Base-by-base conservation (phyloP, 2,888 invertebrate genomes). In the Holacanthella duospinosa region DNA sequence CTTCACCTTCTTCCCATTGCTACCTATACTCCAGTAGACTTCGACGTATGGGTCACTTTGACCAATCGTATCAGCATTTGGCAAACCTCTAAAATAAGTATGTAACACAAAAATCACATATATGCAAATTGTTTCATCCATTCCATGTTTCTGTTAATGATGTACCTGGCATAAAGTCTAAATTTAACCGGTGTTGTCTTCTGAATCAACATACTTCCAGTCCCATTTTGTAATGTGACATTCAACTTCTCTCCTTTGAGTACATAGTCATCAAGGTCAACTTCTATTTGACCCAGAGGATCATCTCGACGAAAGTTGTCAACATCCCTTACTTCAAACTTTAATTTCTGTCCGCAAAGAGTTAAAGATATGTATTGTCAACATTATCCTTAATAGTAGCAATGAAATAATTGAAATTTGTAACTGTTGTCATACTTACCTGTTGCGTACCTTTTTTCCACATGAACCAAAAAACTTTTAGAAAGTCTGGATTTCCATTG, bases 21-120 rank as follows among this genome's bases (percentile, higher is more conserved):
- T 59, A 12, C 71, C 71, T 16, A 64, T 63, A 16, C 69, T 59
- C 61, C 68, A 69, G 62, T 68, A 69, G 44, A 65, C 66, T 53
- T 68, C 69, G 2, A 73, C 69, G 59, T 71, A 73, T 1, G 71
- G 68, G 29, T 73, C 71, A 43, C 66, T 69, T 55, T 70, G 65
- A 1, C 68, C 68, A 48, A 64, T 62, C n/a, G 55, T 62, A 53
- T 71, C 71, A 55, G 66, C 66, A 53, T 66, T 66, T n/a, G 71
- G 70, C 2, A 71, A 4, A 43, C 62, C 59, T 53, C 70, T 70
- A n/a, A 21, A 54, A 54, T 16, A 28, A 26, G 19, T 29, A 57
- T 25, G 19, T n/a, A n/a, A n/a, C n/a, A n/a, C n/a, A n/a, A n/a
- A n/a, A n/a, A n/a, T n/a, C n/a, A 55, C 27, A 9, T 16, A 56